Conservation (phyloP, 2,888 invertebrate species). For the Lasius platythorax region DNA sequence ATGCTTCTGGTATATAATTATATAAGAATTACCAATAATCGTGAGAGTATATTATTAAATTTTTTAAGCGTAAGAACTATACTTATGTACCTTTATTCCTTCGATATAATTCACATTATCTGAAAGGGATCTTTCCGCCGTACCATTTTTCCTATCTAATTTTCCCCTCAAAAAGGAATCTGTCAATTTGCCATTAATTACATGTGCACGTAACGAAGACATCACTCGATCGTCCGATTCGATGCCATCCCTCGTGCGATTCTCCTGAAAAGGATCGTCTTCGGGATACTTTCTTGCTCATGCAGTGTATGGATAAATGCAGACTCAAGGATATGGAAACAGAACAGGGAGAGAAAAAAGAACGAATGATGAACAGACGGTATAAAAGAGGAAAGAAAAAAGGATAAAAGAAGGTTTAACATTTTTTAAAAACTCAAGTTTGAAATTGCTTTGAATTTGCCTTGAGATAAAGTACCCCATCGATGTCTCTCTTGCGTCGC, state of each 20-base stretch:
- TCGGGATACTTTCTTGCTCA: slow-evolving; percentile 42
- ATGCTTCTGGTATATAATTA: neutral
- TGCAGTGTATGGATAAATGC: slow-evolving; percentile 35
- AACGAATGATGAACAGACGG: neutral
- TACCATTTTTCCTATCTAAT: neutral
- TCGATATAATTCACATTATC: neutral
- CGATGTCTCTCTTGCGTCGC: slow-evolving; percentile 76
- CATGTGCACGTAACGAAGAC: slow-evolving; percentile 15
- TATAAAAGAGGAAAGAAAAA: neutral
- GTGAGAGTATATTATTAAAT: neutral
- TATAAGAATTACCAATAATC: neutral
- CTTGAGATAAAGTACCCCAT: slow-evolving; percentile 73
- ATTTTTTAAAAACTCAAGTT: slow-evolving; percentile 45
- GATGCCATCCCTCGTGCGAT: slow-evolving; percentile 28
- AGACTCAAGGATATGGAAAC: slow-evolving; percentile 18
- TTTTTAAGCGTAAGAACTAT: neutral
- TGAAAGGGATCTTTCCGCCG: neutral
- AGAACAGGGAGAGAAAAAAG: slow-evolving; percentile 1
- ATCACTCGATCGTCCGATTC: slow-evolving; percentile 16
- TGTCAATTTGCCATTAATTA: slow-evolving; percentile 13
- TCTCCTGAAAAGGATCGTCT: slow-evolving; percentile 57
- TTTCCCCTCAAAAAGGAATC: slow-evolving; percentile 5
- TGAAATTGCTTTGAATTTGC: slow-evolving; percentile 58
- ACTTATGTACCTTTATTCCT: neutral
- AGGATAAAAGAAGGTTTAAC: neutral